Evolutionary conservation across 2,888 invertebrate species (phyloP).

Genomic region (Campoplex nolae): DNA sequence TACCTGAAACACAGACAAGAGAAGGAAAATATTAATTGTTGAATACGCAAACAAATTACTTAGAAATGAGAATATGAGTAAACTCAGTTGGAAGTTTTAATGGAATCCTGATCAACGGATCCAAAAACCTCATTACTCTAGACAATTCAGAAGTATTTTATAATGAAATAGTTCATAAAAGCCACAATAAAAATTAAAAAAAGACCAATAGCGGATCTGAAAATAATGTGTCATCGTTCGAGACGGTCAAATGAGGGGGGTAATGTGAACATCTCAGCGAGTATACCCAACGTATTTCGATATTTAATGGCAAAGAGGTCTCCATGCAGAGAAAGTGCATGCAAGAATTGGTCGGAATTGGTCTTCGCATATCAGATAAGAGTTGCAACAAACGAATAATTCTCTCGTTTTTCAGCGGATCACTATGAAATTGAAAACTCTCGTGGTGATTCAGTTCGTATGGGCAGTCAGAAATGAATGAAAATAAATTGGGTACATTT

Average conservation of each 20-base stretch:
- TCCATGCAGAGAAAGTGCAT: neutral
- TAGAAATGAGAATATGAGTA: neutral
- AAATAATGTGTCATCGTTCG: neutral
- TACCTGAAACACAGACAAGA: constrained; percentile 70
- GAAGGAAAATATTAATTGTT: constrained; percentile 22
- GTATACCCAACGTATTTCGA: neutral
- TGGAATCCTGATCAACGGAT: neutral
- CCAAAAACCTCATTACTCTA: neutral
- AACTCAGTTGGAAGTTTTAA: neutral
- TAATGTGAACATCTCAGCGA: neutral
- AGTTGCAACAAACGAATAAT: neutral
- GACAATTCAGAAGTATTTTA: neutral
- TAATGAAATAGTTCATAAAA: neutral
- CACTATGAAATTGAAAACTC: neutral
- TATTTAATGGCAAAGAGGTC: neutral
- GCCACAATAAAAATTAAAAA: neutral
- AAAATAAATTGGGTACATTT: neutral
- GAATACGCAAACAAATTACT: neutral
- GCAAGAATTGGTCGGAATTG: neutral
- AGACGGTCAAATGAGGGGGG: neutral
- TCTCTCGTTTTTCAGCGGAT: neutral
- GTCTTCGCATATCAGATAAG: neutral
- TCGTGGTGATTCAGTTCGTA: neutral
- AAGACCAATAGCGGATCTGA: too few species aligned
- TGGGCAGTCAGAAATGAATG: neutral